These are phyloP conservation scores for Discoglossus pictus DNA, from an alignment of 2,797 vertebrate genomes.

Conservation along the genomic window DNA sequence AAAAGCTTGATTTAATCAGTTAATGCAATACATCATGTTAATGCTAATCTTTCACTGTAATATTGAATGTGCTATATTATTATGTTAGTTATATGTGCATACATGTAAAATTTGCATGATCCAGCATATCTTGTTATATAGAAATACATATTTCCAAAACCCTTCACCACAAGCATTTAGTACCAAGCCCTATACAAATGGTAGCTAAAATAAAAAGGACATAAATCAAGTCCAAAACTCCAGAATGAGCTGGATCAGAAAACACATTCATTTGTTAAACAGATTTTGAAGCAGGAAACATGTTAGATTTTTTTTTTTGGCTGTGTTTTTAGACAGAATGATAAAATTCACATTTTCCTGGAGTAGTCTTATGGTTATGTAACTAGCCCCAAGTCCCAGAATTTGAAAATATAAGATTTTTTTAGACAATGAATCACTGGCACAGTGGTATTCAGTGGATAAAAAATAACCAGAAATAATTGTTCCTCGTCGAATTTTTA, in stretches of 20 bases:
- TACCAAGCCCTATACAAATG: neutral
- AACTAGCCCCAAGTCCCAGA: slow-evolving; percentile 15
- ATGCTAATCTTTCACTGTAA: too few relatives aligned
- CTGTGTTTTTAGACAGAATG: slow-evolving; percentile 34
- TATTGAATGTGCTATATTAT: too few relatives aligned
- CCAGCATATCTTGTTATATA: too few relatives aligned
- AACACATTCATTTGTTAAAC: slow-evolving; percentile 23
- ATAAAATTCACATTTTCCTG: slow-evolving; percentile 43
- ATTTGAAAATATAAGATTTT: slow-evolving; percentile 24
- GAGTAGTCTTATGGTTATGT: slow-evolving; percentile 30
- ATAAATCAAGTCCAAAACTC: neutral
- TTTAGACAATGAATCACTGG: slow-evolving; percentile 27
- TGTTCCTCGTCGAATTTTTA: slow-evolving; percentile 38
- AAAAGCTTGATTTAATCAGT: too few relatives aligned
- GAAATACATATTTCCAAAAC: too few relatives aligned
- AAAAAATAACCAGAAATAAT: slow-evolving; percentile 46
- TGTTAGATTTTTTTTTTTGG: slow-evolving; percentile 28
- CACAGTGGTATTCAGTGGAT: slow-evolving; percentile 16
- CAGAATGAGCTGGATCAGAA: slow-evolving; percentile 1
- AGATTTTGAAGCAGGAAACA: slow-evolving; percentile 29
- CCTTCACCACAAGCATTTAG: neutral
- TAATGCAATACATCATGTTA: too few relatives aligned
- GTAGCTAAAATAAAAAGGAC: neutral
- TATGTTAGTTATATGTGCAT: too few relatives aligned
- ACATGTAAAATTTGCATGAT: too few relatives aligned